Percentiles rank a stretch among this genome's conserved stretches.
Evolutionary conservation across 2,113 vertebrate genomes (phyloP).

Genomic region (Pedionomus torquatus): DNA sequence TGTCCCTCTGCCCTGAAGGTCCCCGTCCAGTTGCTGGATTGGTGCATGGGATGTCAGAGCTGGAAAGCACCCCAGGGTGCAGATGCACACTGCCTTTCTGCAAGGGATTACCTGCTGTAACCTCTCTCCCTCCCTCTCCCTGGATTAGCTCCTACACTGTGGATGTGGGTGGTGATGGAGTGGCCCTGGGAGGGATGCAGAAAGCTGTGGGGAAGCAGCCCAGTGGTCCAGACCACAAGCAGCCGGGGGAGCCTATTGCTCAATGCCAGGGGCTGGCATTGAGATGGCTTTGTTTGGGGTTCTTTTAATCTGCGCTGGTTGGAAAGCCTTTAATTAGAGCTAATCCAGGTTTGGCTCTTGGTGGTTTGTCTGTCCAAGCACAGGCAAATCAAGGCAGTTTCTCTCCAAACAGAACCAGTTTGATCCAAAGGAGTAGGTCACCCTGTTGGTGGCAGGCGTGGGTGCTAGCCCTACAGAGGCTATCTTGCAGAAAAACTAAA

Average conservation of each 20-base stretch:
- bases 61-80: neutral
- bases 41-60: neutral
- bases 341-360: neutral
- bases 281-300: neutral
- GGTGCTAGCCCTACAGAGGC: neutral
- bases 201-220: neutral
- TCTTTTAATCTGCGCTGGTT: neutral
- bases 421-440: accelerated
- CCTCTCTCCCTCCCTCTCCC: neutral
- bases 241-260: neutral
- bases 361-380: neutral
- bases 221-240: neutral
- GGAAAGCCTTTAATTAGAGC: slow-evolving; percentile 14
- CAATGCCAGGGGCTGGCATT: neutral
- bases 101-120: neutral
- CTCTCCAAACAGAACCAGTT: neutral
- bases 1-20: neutral
- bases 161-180: neutral
- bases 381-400: neutral
- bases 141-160: neutral
- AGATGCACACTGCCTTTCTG: neutral
- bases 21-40: neutral
- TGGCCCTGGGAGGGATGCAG: neutral
- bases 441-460: accelerated
- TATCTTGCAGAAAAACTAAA: neutral